Percentiles rank a stretch among this genome's conserved stretches.
Conservation (phyloP, 2,888 invertebrate genomes). For the Lepas anatifera region DNA sequence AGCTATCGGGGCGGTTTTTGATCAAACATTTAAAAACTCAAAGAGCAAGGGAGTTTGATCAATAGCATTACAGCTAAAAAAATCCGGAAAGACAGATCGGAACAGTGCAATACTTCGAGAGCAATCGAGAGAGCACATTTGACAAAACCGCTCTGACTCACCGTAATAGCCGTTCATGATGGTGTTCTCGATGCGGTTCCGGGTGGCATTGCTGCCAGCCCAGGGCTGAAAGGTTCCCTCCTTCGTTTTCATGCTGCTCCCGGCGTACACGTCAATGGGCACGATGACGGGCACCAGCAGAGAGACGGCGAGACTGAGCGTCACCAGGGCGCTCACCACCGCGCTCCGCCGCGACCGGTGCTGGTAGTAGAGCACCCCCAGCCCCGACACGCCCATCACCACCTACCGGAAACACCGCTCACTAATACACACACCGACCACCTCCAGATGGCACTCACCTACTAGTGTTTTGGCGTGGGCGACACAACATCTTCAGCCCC, state of each 20-base stretch:
- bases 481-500: too few relatives aligned
- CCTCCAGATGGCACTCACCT: too few relatives aligned
- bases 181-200: not conserved
- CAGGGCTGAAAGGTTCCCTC: constrained; percentile 33
- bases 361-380: not conserved
- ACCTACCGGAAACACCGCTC: too few relatives aligned
- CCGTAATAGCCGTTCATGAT: not conserved
- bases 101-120: too few relatives aligned
- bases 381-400: not conserved
- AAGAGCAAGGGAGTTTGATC: too few relatives aligned
- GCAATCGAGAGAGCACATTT: too few relatives aligned
- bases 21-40: too few relatives aligned
- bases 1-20: too few relatives aligned
- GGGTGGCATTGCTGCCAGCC: constrained; percentile 14
- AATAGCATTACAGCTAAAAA: too few relatives aligned
- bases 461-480: too few relatives aligned
- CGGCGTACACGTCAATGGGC: constrained; percentile 35
- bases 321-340: not conserved
- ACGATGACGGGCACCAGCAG: constrained; percentile 15
- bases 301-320: constrained; percentile 6
- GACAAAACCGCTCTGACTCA: not conserved
- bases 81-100: too few relatives aligned
- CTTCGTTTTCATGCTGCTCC: constrained; percentile 35
- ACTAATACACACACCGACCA: too few relatives aligned
- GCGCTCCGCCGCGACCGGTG: not conserved